A percentile compares a stretch with the other conserved stretches of the same genome.
phyloP scores from a whole-genome alignment of 92 coral and sea anemone species.

The Epizoanthus scotinus region DNA sequence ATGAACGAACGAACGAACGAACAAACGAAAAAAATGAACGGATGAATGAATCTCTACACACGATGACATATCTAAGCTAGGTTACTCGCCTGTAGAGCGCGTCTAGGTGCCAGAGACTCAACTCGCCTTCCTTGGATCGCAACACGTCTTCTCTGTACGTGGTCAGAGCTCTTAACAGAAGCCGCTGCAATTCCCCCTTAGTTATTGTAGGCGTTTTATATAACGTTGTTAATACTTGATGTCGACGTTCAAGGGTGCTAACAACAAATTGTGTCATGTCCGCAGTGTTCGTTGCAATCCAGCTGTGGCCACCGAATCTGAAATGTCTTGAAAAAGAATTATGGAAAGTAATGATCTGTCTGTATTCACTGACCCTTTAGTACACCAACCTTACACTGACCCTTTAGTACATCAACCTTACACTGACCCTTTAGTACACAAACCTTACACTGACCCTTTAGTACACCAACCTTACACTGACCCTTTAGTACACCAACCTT shows the following conservation, averaged over 20 bases:
- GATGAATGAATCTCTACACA: not conserved
- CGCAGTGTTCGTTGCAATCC: conserved; percentile 72
- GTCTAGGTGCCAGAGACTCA: conserved; percentile 72
- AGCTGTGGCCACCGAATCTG: conserved; percentile 71
- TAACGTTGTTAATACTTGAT: not conserved
- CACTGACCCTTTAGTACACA: too few relatives aligned
- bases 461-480: too few relatives aligned
- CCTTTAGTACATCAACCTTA: conserved; percentile 67
- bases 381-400: conserved; percentile 65
- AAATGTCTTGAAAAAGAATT: conserved; percentile 57
- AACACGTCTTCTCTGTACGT: conserved; percentile 68
- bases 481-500: conserved; percentile 52
- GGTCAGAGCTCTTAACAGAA: conserved; percentile 52
- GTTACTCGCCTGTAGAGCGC: conserved; percentile 59
- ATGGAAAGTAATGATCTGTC: not conserved
- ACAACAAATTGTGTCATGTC: conserved; percentile 69
- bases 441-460: conserved; percentile 81
- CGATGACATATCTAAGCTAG: not conserved
- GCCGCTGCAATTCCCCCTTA: conserved; percentile 5
- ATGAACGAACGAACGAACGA: too few relatives aligned
- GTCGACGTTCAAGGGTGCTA: conserved; percentile 33
- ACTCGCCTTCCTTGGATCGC: conserved; percentile 68
- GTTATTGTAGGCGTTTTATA: not conserved
- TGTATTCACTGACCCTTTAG: too few relatives aligned
- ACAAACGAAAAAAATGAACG: too few relatives aligned